Base-by-base conservation (phyloP, 2,888 invertebrate genomes). In the Stomorhina lunata region DNA sequence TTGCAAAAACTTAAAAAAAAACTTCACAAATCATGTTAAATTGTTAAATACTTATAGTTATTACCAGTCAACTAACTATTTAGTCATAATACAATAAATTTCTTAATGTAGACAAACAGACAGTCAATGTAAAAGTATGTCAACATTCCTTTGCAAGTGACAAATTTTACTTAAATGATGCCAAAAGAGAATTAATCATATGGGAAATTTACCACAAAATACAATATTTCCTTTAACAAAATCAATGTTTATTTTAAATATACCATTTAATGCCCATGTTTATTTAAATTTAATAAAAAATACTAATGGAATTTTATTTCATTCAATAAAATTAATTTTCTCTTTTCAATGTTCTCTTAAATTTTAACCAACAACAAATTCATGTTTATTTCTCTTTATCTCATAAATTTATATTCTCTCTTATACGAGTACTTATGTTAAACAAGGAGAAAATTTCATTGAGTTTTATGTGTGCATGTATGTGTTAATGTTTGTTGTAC, bases 61-160 rank as follows among this genome's bases (percentile, higher is more conserved):
- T 53, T 68, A 27, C 34, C n/a, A 32, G 17, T 53, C n/a, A 43
- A 63, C n/a, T 57, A n/a, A n/a, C n/a, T n/a, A n/a, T n/a, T n/a
- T n/a, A 37, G 25, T 66, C 37, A 59, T 50, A 59, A 72, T 32
- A n/a, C n/a, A n/a, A n/a, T n/a, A n/a, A n/a, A n/a, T n/a, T 34
- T 25, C n/a, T 69, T 57, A 57, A 27, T 43, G 22, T 48, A 73
- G n/a, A n/a, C n/a, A n/a, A n/a, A n/a, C n/a, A n/a, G n/a, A n/a
- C n/a, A n/a, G 27, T 32, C 2, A 40, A 34, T 2, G n/a, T 45
- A 40, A 71, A 81, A 78, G 81, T 81, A 81, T 75, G 79, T 65
- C 81, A 76, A 84, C 81, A 84, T 81, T 81, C 81, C 79, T 34
- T 27, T 43, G 10, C 25, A 27, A 12, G 17, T 12, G 25, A 40